Base-by-base conservation (phyloP, 35 echinoderm and acorn worm species). In the Apostichopus parvimensis region DNA sequence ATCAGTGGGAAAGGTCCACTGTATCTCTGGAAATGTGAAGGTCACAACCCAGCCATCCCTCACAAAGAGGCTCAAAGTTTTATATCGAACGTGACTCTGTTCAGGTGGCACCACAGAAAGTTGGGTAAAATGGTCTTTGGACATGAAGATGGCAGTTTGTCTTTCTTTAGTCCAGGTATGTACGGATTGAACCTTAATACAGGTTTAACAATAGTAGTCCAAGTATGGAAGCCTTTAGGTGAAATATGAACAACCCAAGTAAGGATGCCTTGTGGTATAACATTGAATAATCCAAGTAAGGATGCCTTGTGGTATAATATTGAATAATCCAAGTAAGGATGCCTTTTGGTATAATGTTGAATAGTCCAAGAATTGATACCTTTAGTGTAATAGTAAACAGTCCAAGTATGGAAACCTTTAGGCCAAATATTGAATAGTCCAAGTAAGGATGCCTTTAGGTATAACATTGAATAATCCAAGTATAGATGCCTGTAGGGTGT, bases 81-180 rank as follows among this genome's bases (percentile, higher is more conserved):
- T 90, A 85, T 91, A 13, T 94, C 97, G 6, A 92, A 99, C 88
- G 93, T 99, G 13, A 93, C 88, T 14, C 79, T 94, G 17, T 96
- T 99, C 15, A 77, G 97, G 28, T 96, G 93, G 93, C 97, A 99
- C 89, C 93, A 92, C 4, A 91, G 79, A 61, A 91, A 96, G 71
- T 18, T 96, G 64, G 94, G 95, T 4, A 99, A 96, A 91, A 89
- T 96, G 81, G 97, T 94, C 2, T 93, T 95, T 89, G 97, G 97
- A 6, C 97, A 99, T 86, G 93, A 90, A 23, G 95, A 98, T 82
- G 97, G 97, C 23, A 98, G 94, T 57, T 64, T 98, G 24, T 96
- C 97, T 58, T 93, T 98, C 45, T 93, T 93, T 59, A 93, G 58
- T 78, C 66, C 79, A 81, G 97, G 97, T 98, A 79, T 84, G 77